These are phyloP conservation scores for Microctenopoma stevenorrisi DNA, from an alignment of 2,797 vertebrate species.

Conservation along the genomic window DNA sequence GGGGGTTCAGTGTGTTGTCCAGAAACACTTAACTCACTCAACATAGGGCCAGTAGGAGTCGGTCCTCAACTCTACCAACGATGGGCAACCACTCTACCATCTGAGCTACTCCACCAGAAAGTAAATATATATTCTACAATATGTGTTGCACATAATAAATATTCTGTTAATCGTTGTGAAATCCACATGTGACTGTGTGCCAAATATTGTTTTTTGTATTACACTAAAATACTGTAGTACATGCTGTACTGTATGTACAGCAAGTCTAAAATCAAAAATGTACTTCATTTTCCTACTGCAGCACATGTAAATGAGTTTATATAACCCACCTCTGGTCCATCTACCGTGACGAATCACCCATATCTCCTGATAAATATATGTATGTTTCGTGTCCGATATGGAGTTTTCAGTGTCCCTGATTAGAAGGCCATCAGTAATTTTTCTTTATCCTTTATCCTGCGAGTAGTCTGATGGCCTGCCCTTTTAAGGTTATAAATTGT, in stretches of 20 bases:
- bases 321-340: neutral
- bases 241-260: too few species aligned
- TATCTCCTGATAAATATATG: neutral
- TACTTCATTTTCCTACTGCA: neutral
- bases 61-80: too few species aligned
- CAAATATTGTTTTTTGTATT: too few species aligned
- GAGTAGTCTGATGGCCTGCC: conserved; percentile 32
- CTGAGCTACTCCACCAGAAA: neutral
- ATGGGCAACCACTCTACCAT: too few species aligned
- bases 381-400: conserved; percentile 1
- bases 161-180: neutral
- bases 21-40: too few species aligned
- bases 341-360: neutral
- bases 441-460: conserved; percentile 20
- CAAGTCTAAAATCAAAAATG: neutral
- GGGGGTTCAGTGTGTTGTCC: too few species aligned
- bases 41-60: too few species aligned
- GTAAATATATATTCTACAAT: neutral
- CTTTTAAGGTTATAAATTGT: conserved; percentile 53
- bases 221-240: too few species aligned
- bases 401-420: neutral
- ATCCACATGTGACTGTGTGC: too few species aligned
- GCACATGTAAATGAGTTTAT: neutral
- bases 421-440: neutral
- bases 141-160: too few species aligned